These are phyloP conservation scores for Phasia obesa DNA, from an alignment of 2,888 invertebrate species.

Conservation along the genomic window DNA sequence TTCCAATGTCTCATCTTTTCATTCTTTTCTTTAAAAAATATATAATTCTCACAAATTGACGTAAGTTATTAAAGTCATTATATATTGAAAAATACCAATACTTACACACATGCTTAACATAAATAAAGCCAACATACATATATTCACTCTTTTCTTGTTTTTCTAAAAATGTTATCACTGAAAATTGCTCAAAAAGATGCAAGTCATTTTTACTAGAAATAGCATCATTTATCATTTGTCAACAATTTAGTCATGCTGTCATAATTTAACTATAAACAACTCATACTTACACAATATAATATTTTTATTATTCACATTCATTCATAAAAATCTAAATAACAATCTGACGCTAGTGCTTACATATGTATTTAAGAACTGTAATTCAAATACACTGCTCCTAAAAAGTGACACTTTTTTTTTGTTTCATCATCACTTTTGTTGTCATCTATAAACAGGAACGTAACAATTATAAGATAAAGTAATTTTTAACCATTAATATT, in stretches of 20 bases:
- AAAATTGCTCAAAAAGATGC: slow-evolving; percentile 50
- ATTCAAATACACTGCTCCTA: not conserved
- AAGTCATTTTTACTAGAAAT: slow-evolving; percentile 67
- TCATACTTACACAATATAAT: slow-evolving; percentile 35
- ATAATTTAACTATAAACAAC: slow-evolving; percentile 53
- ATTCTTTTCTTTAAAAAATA: not conserved
- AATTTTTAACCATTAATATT: too few relatives aligned
- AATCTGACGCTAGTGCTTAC: slow-evolving; percentile 37
- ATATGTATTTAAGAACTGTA: too few relatives aligned
- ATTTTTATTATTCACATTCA: slow-evolving; percentile 39
- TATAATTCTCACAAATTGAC: slow-evolving; percentile 15
- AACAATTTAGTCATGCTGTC: slow-evolving; percentile 70
- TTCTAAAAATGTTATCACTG: slow-evolving; percentile 11
- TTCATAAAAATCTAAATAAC: slow-evolving; percentile 10
- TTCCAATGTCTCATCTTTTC: not conserved
- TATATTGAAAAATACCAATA: slow-evolving; percentile 14
- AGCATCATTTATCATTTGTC: slow-evolving; percentile 70
- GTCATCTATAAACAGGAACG: too few relatives aligned
- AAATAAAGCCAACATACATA: not conserved
- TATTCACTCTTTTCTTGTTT: not conserved
- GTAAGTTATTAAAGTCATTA: slow-evolving; percentile 39
- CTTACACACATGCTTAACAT: slow-evolving; percentile 1
- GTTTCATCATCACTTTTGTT: too few relatives aligned
- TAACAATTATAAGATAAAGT: too few relatives aligned
- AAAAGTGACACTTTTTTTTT: too few relatives aligned